Percentiles rank a stretch among this genome's conserved stretches.
phyloP scores from a whole-genome alignment of 2,797 vertebrate species.

The Lepilemur septentrionalis region DNA sequence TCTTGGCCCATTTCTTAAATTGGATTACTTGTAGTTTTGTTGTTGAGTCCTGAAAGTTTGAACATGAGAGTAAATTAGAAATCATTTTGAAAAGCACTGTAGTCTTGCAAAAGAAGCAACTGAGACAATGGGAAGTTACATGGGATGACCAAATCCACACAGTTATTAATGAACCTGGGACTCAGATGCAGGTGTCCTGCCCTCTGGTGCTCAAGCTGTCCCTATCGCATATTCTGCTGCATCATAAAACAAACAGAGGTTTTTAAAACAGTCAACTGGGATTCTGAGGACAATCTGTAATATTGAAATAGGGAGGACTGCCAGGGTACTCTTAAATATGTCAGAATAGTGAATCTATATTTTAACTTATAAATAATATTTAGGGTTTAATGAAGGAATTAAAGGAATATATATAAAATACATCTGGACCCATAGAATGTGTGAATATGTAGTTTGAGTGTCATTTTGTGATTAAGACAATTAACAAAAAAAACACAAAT shows the following conservation, averaged over 20 bases:
- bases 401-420: not conserved
- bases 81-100: not conserved
- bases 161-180: not conserved
- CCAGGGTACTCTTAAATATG: not conserved
- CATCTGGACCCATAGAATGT: not conserved
- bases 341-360: not conserved
- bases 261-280: not conserved
- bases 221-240: not conserved
- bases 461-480: conserved; percentile 26
- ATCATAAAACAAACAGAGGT: not conserved
- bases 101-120: not conserved
- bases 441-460: not conserved
- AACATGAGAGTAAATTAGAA: not conserved
- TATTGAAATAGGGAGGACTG: not conserved
- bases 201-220: not conserved
- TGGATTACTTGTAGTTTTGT: not conserved
- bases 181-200: not conserved
- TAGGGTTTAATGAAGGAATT: not conserved
- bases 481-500: conserved; percentile 20
- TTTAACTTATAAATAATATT: not conserved
- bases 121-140: not conserved
- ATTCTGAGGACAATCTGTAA: not conserved
- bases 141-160: not conserved
- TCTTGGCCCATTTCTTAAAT: not conserved
- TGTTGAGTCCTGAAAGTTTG: not conserved